These are phyloP conservation scores for Meiosimyza platycephala DNA, from an alignment of 2,888 invertebrate genomes.

Conservation along the genomic window DNA sequence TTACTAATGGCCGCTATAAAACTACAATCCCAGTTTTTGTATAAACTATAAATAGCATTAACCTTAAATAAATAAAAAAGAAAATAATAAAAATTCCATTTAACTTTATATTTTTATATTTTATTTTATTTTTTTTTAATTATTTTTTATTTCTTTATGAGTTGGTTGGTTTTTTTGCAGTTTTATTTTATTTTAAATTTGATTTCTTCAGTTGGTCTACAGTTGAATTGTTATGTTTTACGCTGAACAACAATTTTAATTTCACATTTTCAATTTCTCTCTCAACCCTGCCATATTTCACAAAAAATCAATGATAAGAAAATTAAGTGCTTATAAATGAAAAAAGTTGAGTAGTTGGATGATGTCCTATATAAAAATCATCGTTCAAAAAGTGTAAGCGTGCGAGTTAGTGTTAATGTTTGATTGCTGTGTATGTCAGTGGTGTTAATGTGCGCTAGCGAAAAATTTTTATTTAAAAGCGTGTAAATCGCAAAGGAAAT, in stretches of 20 bases:
- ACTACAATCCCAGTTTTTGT: too few species aligned
- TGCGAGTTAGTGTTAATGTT: not conserved
- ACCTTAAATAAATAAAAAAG: not conserved
- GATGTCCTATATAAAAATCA: constrained; percentile 7
- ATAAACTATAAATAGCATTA: constrained; percentile 42
- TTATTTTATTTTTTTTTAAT: constrained; percentile 18
- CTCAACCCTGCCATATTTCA: constrained; percentile 19
- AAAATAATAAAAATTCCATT: constrained; percentile 27
- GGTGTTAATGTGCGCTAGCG: constrained; percentile 4
- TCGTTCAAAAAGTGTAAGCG: not conserved
- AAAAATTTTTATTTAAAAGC: constrained; percentile 26
- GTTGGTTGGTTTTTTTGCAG: constrained; percentile 18
- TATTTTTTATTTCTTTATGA: constrained; percentile 15
- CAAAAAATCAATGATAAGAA: constrained; percentile 21
- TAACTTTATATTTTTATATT: constrained; percentile 30
- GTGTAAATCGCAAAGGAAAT: constrained; percentile 8
- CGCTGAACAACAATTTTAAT: constrained; percentile 31
- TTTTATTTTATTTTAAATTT: constrained; percentile 30
- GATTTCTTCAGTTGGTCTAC: constrained; percentile 36
- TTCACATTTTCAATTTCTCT: constrained; percentile 31
- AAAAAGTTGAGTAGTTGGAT: constrained; percentile 9
- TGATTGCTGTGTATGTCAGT: constrained; percentile 18
- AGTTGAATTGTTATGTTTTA: constrained; percentile 25
- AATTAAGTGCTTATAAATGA: not conserved
- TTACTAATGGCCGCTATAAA: too few species aligned